phyloP scores from a whole-genome alignment of 2,797 vertebrate species.

The Myoxocephalus aenaeus region DNA sequence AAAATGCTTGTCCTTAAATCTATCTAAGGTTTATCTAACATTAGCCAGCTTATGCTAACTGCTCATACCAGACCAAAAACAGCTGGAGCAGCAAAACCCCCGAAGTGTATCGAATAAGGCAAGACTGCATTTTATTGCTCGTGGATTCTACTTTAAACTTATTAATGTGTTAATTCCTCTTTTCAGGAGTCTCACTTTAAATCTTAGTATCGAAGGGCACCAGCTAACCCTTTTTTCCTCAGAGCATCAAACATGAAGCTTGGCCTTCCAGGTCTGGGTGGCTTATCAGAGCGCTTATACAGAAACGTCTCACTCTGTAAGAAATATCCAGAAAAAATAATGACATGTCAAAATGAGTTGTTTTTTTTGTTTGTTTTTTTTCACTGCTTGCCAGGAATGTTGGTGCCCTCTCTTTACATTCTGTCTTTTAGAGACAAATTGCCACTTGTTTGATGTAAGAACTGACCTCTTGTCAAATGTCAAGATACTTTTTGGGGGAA shows the following conservation, averaged over 20 bases:
- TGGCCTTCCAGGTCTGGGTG: no score
- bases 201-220: neutral
- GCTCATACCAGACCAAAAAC: neutral
- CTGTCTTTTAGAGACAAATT: conserved; percentile 39
- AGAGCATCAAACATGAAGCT: neutral
- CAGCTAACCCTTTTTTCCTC: neutral
- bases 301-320: neutral
- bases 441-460: conserved; percentile 43
- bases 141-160: neutral
- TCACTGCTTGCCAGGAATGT: conserved; percentile 1
- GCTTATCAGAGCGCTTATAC: neutral
- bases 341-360: neutral
- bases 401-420: conserved; percentile 11
- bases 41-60: conserved; percentile 9
- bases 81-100: neutral
- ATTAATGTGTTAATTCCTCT: neutral
- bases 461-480: conserved; percentile 38
- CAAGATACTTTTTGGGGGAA: conserved; percentile 28
- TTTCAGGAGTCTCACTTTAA: neutral
- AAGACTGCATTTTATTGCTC: neutral
- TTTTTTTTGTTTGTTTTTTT: neutral
- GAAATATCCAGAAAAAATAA: neutral
- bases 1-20: neutral
- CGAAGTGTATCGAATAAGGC: neutral
- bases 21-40: neutral